Conservation (phyloP, 2,113 vertebrate species). For the Cephalopholis sonnerati region DNA sequence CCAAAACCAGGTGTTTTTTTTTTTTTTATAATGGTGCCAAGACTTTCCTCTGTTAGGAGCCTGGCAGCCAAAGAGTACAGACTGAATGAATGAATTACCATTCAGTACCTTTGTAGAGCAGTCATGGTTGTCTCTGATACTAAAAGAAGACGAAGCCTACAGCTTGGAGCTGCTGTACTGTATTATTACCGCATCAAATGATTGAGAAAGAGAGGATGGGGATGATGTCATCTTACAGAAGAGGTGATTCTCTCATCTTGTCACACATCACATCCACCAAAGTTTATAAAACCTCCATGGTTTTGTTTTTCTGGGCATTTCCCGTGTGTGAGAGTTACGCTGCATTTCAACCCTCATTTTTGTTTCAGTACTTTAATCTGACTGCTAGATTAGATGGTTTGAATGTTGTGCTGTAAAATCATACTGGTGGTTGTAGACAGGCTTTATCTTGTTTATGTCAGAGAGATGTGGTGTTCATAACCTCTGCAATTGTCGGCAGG, state of each 20-base stretch:
- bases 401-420: constrained; percentile 5
- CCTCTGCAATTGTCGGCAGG: not conserved
- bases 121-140: constrained; percentile 17
- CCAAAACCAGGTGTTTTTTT: constrained; percentile 48
- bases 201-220: not conserved
- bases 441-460: constrained; percentile 22
- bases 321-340: constrained; percentile 18
- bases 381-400: constrained; percentile 27
- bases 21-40: constrained; percentile 59
- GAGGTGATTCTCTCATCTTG: constrained; percentile 40
- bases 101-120: constrained; percentile 16
- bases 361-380: constrained; percentile 43
- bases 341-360: constrained; percentile 55
- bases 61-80: constrained; percentile 13
- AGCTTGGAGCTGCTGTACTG: not conserved
- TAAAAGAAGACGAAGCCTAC: constrained; percentile 1
- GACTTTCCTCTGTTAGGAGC: constrained; percentile 38
- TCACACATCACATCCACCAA: constrained; percentile 49
- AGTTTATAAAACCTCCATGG: constrained; percentile 63
- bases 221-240: constrained; percentile 38
- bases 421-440: constrained; percentile 27
- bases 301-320: constrained; percentile 39
- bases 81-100: constrained; percentile 29
- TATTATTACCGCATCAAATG: constrained; percentile 15
- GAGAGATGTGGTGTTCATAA: not conserved